These are phyloP conservation scores for Indicator indicator DNA, from an alignment of 2,113 vertebrate species.

Conservation along the genomic window DNA sequence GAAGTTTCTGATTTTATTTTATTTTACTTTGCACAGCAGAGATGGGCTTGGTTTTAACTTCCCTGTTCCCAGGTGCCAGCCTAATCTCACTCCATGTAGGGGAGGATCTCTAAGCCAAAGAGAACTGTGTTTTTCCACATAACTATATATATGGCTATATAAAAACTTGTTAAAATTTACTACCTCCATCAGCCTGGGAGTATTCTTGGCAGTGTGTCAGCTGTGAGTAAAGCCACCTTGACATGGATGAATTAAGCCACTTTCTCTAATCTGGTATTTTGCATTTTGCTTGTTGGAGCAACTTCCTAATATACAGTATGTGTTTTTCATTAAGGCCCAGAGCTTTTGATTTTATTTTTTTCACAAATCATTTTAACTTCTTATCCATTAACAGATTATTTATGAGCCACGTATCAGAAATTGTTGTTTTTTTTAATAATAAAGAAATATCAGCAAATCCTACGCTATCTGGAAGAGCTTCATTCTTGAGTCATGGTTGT, in stretches of 20 bases:
- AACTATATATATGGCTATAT: background rate
- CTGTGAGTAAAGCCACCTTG: slow-evolving; percentile 17
- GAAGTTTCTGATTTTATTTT: background rate
- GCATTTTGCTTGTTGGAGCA: background rate
- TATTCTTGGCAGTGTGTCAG: background rate
- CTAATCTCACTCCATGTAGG: background rate
- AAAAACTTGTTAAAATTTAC: slow-evolving; percentile 41
- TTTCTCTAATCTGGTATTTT: slow-evolving; percentile 1
- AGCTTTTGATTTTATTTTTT: background rate
- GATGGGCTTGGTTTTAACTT: background rate
- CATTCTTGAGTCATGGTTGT: background rate
- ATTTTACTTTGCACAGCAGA: background rate
- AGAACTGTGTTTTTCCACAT: background rate
- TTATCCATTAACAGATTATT: background rate
- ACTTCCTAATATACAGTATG: background rate
- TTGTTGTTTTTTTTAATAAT: background rate
- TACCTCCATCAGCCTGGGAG: slow-evolving; percentile 16
- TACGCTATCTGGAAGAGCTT: background rate
- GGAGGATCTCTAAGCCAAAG: slow-evolving; percentile 23
- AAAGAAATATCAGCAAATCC: background rate
- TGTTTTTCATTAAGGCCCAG: background rate
- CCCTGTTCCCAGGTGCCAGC: background rate
- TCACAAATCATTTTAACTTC: background rate
- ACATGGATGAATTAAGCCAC: slow-evolving; percentile 13
- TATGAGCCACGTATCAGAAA: background rate